Base-by-base conservation (phyloP, 2,113 vertebrate species). In the Fulica atra region DNA sequence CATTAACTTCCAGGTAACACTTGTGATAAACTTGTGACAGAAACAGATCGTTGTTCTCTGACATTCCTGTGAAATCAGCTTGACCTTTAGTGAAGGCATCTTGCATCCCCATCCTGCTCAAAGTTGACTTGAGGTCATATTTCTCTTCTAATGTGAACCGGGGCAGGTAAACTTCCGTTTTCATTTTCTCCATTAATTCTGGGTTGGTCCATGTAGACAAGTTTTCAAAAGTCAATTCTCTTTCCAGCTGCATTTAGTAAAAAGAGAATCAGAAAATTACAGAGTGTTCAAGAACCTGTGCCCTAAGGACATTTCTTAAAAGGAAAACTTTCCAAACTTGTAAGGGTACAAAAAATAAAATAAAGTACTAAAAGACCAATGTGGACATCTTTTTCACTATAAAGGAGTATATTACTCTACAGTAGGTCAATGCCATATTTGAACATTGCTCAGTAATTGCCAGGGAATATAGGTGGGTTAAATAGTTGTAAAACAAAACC, bases 111-210 rank as follows among this genome's bases (percentile, higher is more conserved):
- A 98, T 98, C 60, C 76, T 97, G 16, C 46, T 87, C 93, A 99
- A 98, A 53, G 98, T 89, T 19, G 95, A 31, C 57, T 98, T 98
- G 89, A 99, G 94, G 88, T 98, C 93, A 2, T 98, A 98, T 14
- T 35, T 97, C 76, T 99, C 97, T 95, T 99, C 98, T 93, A 99
- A 56, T 0, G 97, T 99, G 96, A 99, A 99, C 26, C 95, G 97
- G 31, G 99, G 99, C 8, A 99, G 76, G 21, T 96, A 97, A 57
- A 99, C 97, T 13, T 97, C 91, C 24, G 98, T 90, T 29, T 98
- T 96, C 0, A 54, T 70, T 54, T 96, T 68, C 16, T 97, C 83
- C 98, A 99, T 98, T 35, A 81, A 97, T 68, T 98, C 96, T 23
- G 98, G 92, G 17, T 92, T 91, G n/a, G 97, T 99, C 99, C 99